Conservation (phyloP, 2,888 invertebrate species). For the Eupelmus urozonus region DNA sequence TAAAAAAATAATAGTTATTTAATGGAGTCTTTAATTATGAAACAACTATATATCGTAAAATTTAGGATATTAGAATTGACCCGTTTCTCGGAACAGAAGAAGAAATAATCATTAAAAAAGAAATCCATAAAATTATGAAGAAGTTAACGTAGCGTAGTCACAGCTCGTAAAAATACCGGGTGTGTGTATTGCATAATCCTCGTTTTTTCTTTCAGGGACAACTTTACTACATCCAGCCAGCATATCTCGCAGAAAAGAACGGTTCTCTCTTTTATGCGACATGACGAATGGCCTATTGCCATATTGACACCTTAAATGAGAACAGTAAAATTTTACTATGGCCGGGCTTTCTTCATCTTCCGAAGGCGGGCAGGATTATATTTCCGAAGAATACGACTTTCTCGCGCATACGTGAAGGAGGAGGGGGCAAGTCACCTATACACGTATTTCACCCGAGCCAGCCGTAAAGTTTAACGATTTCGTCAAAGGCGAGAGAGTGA, state of each 20-base stretch:
- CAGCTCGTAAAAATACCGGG: no score
- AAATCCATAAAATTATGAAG: neutral
- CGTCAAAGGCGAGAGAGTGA: slow-evolving; percentile 21
- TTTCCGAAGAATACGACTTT: slow-evolving; percentile 40
- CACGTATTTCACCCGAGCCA: slow-evolving; percentile 41
- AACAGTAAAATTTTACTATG: slow-evolving; percentile 48
- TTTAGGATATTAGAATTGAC: no score
- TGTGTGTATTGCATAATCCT: slow-evolving; percentile 12
- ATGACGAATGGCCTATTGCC: slow-evolving; percentile 41
- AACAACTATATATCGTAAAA: no score
- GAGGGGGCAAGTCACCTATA: neutral
- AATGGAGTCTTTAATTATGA: no score
- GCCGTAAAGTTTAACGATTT: slow-evolving; percentile 56
- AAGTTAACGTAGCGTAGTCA: no score
- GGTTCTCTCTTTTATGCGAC: slow-evolving; percentile 27
- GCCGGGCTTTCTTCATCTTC: slow-evolving; percentile 42
- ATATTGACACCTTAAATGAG: slow-evolving; percentile 50
- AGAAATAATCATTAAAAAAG: neutral
- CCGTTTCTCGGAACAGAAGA: no score
- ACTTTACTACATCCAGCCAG: slow-evolving; percentile 1
- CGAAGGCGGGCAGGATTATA: slow-evolving; percentile 25
- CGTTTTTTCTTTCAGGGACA: neutral
- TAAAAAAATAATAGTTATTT: no score
- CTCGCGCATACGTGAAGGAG: slow-evolving; percentile 4
- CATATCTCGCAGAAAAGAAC: slow-evolving; percentile 8